Evolutionary conservation across 2,888 invertebrate species (phyloP), one percentile per base, ranked within the genome.

Genomic region (Amorpha juglandis): DNA sequence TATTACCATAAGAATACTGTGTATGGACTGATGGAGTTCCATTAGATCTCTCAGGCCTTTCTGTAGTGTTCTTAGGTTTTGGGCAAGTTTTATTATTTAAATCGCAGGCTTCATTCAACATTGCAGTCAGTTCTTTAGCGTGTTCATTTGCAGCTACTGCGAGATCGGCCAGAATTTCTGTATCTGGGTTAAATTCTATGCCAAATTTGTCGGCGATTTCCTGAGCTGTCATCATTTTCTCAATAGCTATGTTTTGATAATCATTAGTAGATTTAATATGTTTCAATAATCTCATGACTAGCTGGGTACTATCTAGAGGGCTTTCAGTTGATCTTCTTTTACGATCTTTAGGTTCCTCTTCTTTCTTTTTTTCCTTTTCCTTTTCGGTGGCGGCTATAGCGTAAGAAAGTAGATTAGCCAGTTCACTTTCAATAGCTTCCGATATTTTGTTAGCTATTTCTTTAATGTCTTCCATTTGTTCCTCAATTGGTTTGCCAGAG

Each of bases 211-310:
- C 90, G 45, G 93, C 92, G 1, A 92, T 92, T 76, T 93, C 90
- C 78, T 92, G 91, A 55, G 92, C 92, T 1, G 86, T 81, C 92
- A 93, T 92, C 91, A 93, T 90, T 74, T 93, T 92, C 14, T 92
- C 93, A 16, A 93, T 92, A 1, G 92, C 92, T n/a, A 91, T 86
- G 68, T 92, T 92, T 66, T 93, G 93, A 67, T 87, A 88, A 73
- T 93, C 92, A 63, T 92, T 93, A 68, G 86, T 91, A 0, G 82
- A 81, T 70, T 92, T 92, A 1, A 93, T 92, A 68, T 93, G 92
- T 66, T 88, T 89, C 1, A 93, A 74, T 27, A 93, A 69, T 73
- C 89, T 83, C 79, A 86, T 87, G 0, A 93, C 84, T 12, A 91
- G 66, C 42, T 88, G 78, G 1, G 89, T 83, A 72, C 90, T 90